Evolutionary conservation across 1,140 invertebrate genomes (phyloP).

Genomic region (Agraylea sexmaculata): DNA sequence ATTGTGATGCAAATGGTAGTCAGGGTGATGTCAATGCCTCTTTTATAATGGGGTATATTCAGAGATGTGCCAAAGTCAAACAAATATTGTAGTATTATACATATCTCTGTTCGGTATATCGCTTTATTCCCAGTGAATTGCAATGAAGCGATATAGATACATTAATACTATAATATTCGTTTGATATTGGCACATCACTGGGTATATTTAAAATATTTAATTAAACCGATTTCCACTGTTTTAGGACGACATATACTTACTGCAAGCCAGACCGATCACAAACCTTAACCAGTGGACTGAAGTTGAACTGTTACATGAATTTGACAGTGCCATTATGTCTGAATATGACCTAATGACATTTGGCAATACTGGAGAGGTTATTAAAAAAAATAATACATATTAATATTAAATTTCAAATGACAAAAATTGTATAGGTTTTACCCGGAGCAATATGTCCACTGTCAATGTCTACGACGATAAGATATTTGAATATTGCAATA

Average conservation of each 20-base stretch:
- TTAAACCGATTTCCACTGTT: slow-evolving; percentile 21
- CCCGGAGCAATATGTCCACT: slow-evolving; percentile 39
- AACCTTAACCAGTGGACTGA: slow-evolving; percentile 55
- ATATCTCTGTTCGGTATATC: too few relatives aligned
- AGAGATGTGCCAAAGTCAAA: too few relatives aligned
- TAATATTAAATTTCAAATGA: background rate
- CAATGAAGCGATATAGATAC: too few relatives aligned
- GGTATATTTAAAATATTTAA: too few relatives aligned
- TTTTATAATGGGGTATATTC: too few relatives aligned
- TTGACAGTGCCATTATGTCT: slow-evolving; percentile 48
- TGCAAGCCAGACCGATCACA: slow-evolving; percentile 66
- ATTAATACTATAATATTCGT: too few relatives aligned
- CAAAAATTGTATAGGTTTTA: slow-evolving; percentile 22
- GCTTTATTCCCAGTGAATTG: too few relatives aligned
- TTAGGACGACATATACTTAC: slow-evolving; percentile 44
- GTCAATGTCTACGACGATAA: slow-evolving; percentile 25
- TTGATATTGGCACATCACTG: too few relatives aligned
- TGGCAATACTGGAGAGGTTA: slow-evolving; percentile 54
- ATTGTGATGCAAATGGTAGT: too few relatives aligned
- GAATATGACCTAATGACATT: slow-evolving; percentile 40
- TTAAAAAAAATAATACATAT: slow-evolving; percentile 6
- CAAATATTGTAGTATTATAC: too few relatives aligned
- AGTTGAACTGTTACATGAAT: slow-evolving; percentile 60
- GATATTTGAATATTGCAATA: slow-evolving; percentile 27
- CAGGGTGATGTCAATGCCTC: too few relatives aligned